A percentile compares a stretch with the other conserved stretches of the same genome.
Conservation (phyloP, 2,113 vertebrate species). For the Cryptotis parvus region DNA sequence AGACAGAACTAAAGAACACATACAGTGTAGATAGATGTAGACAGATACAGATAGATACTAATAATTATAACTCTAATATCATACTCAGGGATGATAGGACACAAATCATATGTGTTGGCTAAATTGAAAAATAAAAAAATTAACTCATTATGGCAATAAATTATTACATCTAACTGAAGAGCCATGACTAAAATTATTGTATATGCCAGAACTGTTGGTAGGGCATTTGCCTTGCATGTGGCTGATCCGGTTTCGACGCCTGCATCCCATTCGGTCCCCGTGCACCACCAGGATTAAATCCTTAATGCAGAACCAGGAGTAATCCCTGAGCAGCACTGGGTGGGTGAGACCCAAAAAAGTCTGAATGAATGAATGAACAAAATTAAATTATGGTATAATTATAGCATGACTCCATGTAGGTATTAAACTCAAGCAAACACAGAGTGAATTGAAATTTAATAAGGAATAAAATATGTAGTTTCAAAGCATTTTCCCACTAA, state of each 20-base stretch:
- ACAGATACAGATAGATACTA: background rate
- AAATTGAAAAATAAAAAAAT: constrained; percentile 6
- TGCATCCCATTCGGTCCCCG: no score
- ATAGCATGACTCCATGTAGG: background rate
- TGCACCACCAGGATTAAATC: no score
- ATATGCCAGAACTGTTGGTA: no score
- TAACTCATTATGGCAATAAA: background rate
- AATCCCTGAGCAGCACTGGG: no score
- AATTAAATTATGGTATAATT: no score
- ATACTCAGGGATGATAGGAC: background rate
- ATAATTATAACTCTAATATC: background rate
- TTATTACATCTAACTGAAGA: background rate
- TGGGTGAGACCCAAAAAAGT: no score
- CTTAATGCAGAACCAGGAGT: no score
- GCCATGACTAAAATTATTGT: background rate
- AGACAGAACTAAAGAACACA: background rate
- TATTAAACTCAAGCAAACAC: constrained; percentile 2
- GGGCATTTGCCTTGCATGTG: no score
- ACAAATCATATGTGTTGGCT: background rate
- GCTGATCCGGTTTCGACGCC: no score
- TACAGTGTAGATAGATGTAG: background rate
- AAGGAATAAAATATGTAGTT: background rate
- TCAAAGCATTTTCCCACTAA: constrained; percentile 35
- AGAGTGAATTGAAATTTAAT: background rate
- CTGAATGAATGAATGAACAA: no score